Conservation (phyloP, 1,140 invertebrate genomes). For the Coptotermes formosanus region DNA sequence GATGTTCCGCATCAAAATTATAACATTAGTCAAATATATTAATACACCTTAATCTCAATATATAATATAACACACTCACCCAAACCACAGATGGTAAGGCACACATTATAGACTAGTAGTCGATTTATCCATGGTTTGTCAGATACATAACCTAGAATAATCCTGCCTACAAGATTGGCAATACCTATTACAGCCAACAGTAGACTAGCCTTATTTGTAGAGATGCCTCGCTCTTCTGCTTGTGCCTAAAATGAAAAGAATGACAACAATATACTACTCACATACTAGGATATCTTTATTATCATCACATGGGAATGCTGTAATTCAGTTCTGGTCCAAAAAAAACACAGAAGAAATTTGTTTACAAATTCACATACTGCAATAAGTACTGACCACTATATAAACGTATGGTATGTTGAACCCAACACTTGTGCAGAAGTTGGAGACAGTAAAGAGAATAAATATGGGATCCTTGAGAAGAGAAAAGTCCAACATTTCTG, state of each 20-base stretch:
- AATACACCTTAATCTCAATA: too few relatives aligned
- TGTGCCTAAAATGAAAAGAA: conserved; percentile 50
- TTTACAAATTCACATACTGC: conserved; percentile 20
- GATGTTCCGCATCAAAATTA: too few relatives aligned
- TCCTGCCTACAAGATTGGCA: conserved; percentile 83
- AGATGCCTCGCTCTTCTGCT: conserved; percentile 59
- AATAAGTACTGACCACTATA: conserved; percentile 56
- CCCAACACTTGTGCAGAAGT: conserved; percentile 94
- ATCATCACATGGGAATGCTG: too few relatives aligned
- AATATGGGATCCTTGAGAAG: conserved; percentile 85
- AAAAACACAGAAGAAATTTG: background rate
- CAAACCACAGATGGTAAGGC: conserved; percentile 79
- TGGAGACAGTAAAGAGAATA: conserved; percentile 86
- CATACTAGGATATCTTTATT: too few relatives aligned
- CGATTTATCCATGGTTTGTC: conserved; percentile 88
- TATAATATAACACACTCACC: conserved; percentile 54
- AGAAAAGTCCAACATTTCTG: conserved; percentile 81
- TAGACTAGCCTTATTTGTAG: conserved; percentile 58
- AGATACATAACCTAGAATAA: conserved; percentile 79
- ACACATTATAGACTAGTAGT: conserved; percentile 83
- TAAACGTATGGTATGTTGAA: conserved; percentile 94
- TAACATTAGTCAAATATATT: too few relatives aligned
- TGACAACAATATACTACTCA: background rate
- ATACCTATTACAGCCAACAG: conserved; percentile 79
- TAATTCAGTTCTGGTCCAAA: conserved; percentile 19